phyloP scores from a whole-genome alignment of 2,113 vertebrate genomes.

The Erinaceus europaeus region DNA sequence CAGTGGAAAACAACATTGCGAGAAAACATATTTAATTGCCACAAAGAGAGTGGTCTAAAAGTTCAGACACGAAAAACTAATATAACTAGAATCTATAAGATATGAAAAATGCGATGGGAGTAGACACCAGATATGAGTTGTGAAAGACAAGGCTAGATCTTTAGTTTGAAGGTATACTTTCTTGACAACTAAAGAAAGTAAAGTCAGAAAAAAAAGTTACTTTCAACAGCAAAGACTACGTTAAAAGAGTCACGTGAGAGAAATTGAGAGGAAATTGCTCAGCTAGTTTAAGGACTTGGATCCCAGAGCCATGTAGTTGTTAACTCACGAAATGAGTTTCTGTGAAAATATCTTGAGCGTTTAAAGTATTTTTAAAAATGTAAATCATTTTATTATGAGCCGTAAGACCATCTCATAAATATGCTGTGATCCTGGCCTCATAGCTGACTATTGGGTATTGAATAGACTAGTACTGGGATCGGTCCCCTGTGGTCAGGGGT shows the following conservation, averaged over 20 bases:
- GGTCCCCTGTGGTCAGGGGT: neutral
- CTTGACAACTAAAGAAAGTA: neutral
- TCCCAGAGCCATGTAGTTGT: too few species aligned
- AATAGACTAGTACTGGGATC: neutral
- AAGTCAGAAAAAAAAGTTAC: neutral
- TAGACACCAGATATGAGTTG: neutral
- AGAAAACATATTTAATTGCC: constrained; percentile 20
- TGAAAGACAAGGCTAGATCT: neutral
- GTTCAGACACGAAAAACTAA: constrained; percentile 10
- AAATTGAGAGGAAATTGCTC: neutral
- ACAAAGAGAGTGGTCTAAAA: neutral
- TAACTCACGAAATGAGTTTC: too few species aligned
- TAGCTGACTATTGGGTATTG: neutral
- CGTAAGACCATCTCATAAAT: neutral
- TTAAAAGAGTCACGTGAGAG: neutral
- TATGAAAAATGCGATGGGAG: neutral
- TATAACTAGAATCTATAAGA: neutral
- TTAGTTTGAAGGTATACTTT: neutral
- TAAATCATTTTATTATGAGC: neutral
- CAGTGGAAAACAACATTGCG: neutral
- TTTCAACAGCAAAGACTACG: neutral
- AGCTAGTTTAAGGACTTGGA: neutral
- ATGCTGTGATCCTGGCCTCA: neutral
- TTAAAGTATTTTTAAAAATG: neutral
- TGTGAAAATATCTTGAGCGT: too few species aligned